Evolutionary conservation across 2,113 vertebrate genomes (phyloP).

Genomic region (Pelobates fuscus): DNA sequence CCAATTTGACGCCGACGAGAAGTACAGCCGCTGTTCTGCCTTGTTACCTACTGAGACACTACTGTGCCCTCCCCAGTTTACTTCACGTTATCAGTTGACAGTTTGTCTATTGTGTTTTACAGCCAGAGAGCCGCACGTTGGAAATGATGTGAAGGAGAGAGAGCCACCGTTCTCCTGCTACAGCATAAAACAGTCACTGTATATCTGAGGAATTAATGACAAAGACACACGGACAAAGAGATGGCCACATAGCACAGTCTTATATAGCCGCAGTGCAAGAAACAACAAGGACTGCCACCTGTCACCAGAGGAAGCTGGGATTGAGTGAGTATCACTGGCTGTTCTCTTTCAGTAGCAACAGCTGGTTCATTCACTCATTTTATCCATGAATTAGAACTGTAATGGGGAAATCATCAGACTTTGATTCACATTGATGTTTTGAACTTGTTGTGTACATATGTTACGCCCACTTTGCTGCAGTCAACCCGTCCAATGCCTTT

Average conservation of each 20-base stretch:
- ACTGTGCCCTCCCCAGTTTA: slow-evolving; percentile 52
- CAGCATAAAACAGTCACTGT: slow-evolving; percentile 57
- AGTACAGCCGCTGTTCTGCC: slow-evolving; percentile 23
- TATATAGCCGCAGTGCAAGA: slow-evolving; percentile 67
- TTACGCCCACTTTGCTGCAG: too few species aligned
- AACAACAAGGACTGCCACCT: slow-evolving; percentile 55
- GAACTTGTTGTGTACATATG: too few species aligned
- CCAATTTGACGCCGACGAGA: slow-evolving; percentile 57
- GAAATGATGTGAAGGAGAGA: slow-evolving; percentile 70
- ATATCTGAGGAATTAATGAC: slow-evolving; percentile 63
- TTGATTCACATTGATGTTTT: too few species aligned
- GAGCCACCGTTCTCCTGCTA: slow-evolving; percentile 63
- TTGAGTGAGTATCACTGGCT: slow-evolving; percentile 7
- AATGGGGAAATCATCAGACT: too few species aligned
- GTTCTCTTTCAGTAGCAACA: too few species aligned
- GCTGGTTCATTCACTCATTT: too few species aligned
- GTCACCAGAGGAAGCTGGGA: background rate
- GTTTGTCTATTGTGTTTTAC: slow-evolving; percentile 77
- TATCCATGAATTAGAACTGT: too few species aligned
- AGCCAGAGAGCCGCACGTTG: slow-evolving; percentile 54
- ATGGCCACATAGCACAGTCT: slow-evolving; percentile 64
- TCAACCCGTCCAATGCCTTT: too few species aligned
- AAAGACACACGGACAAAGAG: slow-evolving; percentile 69
- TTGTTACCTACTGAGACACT: slow-evolving; percentile 62
- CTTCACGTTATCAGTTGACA: slow-evolving; percentile 75